A percentile compares a stretch with the other conserved stretches of the same genome.
Evolutionary conservation across 1,140 invertebrate species (phyloP).

Genomic region (Zaprionus ornatus): DNA sequence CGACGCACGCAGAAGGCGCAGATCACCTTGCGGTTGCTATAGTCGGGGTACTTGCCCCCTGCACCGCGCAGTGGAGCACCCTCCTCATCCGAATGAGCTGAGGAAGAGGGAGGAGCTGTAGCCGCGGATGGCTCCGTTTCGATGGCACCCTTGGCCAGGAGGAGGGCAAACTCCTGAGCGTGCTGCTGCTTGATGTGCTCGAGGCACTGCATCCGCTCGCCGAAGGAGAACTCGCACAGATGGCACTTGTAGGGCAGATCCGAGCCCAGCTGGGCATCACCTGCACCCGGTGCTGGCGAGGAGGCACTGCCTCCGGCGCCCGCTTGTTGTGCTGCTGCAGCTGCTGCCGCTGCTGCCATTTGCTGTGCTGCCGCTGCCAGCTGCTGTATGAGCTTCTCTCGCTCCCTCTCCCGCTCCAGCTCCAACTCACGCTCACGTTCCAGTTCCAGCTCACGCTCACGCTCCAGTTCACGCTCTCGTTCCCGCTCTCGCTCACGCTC

Average conservation of each 20-base stretch:
- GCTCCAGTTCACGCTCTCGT: slow-evolving; percentile 20
- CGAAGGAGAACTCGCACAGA: slow-evolving; percentile 94
- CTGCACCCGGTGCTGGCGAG: background rate
- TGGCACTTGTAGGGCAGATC: slow-evolving; percentile 96
- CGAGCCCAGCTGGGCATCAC: slow-evolving; percentile 60
- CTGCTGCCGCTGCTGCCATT: slow-evolving; percentile 25
- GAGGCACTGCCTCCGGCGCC: background rate
- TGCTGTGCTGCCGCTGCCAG: slow-evolving; percentile 30
- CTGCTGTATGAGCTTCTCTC: slow-evolving; percentile 23
- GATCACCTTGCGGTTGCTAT: slow-evolving; percentile 94
- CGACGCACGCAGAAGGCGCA: slow-evolving; percentile 96
- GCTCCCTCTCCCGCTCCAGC: slow-evolving; percentile 39
- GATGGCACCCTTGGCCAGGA: slow-evolving; percentile 91
- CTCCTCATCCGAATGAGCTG: slow-evolving; percentile 66
- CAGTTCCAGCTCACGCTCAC: slow-evolving; percentile 43
- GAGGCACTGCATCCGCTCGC: slow-evolving; percentile 90
- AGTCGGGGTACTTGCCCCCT: slow-evolving; percentile 91
- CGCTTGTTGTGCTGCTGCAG: slow-evolving; percentile 43
- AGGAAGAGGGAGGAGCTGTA: slow-evolving; percentile 34
- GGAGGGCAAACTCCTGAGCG: slow-evolving; percentile 88
- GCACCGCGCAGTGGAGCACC: slow-evolving; percentile 44
- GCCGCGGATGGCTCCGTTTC: slow-evolving; percentile 85
- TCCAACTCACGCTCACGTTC: slow-evolving; percentile 47
- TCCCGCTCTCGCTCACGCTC: slow-evolving; percentile 49
- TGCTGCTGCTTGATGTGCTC: slow-evolving; percentile 92